Evolutionary conservation across 2,113 vertebrate species (phyloP), one percentile per base, ranked within the genome.

Genomic region (Corvus cornix): DNA sequence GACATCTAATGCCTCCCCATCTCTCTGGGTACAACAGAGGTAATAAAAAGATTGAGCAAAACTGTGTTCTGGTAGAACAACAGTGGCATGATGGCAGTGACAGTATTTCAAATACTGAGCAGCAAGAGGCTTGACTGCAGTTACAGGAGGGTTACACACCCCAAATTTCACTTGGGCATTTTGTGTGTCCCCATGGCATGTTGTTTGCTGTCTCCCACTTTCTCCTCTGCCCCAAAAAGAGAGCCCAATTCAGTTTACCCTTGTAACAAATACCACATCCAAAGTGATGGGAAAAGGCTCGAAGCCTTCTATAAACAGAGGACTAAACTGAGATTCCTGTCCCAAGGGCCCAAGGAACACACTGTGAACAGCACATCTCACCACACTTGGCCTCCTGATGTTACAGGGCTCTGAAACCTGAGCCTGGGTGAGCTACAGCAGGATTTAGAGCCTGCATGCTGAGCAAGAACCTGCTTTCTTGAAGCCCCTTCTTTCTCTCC

Each of bases 371-470:
- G 48, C 24, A 68, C 33, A 58, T n/a, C 53, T 68, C 67, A 27
- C 69, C 70, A 35, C 0, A 5, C 49, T 73, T 23, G 60, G 52
- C 28, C 51, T 83, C 64, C 75, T 91, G 43, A 88, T 85, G 84
- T 87, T 85, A 74, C 70, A 82, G 58, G 33, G 39, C 67, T 80
- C 84, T 79, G 91, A 94, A 94, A 96, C 22, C 35, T 7, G 72
- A 96, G 62, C 82, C 64, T 44, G 31, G 35, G 52, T 49, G 49
- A 94, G 3, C 68, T 67, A 48, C 10, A 51, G 84, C 0, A 0
- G 55, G 80, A 91, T 63, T 86, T 44, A 51, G 33, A 92, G 53
- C 27, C 43, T 55, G 33, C 2, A 2, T 1, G 0, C 31, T 43
- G 74, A 75, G 52, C 26, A 55, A 69, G 0, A 7, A 87, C 28